phyloP scores from a whole-genome alignment of 2,797 vertebrate species.

The Crax fasciolata region DNA sequence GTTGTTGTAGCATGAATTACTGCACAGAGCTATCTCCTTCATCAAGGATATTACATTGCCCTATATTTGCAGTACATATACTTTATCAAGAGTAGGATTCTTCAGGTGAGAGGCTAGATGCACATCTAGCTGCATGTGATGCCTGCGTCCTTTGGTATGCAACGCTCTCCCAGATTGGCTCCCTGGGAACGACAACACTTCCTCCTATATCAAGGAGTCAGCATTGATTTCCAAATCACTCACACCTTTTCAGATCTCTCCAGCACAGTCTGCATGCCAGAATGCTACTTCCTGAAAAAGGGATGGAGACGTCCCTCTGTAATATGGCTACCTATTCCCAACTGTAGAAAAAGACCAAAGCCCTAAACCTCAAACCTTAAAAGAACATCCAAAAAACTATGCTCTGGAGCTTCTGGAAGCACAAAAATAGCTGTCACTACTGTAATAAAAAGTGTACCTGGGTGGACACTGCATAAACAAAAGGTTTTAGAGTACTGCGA shows the following conservation, averaged over 20 bases:
- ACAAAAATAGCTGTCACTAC: not conserved
- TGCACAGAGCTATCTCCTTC: not conserved
- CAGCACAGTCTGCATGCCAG: not conserved
- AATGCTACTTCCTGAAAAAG: not conserved
- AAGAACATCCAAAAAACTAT: not conserved
- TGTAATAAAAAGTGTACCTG: not conserved
- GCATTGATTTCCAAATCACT: not conserved
- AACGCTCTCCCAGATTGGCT: not conserved
- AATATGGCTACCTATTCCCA: not conserved
- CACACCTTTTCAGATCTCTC: not conserved
- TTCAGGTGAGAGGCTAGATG: not conserved
- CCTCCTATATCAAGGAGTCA: not conserved
- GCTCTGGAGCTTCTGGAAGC: not conserved
- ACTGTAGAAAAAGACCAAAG: not conserved
- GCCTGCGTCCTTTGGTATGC: not conserved
- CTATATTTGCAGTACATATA: not conserved
- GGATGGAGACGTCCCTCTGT: not conserved
- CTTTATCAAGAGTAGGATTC: not conserved
- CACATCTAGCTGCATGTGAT: not conserved
- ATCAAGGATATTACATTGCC: not conserved
- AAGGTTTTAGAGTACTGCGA: not conserved
- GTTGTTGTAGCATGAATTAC: not conserved
- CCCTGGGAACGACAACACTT: not conserved
- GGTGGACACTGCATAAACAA: not conserved
- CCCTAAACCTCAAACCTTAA: not conserved